These are phyloP conservation scores for Pteronotus mesoamericanus DNA, from an alignment of 2,797 vertebrate species.

Conservation along the genomic window DNA sequence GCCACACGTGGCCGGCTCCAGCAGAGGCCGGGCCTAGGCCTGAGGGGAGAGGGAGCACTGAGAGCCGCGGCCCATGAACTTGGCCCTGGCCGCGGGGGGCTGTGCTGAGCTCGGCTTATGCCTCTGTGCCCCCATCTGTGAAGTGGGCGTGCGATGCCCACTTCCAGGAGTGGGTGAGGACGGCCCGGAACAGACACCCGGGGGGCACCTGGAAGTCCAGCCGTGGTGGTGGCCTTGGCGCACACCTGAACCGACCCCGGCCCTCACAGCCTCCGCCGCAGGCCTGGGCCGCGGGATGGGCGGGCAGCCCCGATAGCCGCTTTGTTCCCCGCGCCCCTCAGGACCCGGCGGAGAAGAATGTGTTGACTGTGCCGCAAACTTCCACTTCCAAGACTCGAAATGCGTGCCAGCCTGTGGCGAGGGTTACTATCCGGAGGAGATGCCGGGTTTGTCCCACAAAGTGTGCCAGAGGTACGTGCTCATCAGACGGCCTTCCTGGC, in stretches of 20 bases:
- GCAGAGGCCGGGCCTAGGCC: background rate
- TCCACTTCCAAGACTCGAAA: constrained; percentile 86
- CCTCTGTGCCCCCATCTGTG: background rate
- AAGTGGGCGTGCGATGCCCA: background rate
- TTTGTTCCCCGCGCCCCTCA: constrained; percentile 64
- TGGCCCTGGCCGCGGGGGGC: rapidly evolving
- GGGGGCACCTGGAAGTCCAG: background rate
- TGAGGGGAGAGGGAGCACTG: background rate
- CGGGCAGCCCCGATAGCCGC: background rate
- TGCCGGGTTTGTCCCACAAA: constrained; percentile 83
- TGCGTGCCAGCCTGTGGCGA: constrained; percentile 86
- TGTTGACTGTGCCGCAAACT: constrained; percentile 83
- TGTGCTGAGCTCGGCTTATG: background rate
- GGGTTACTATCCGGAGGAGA: constrained; percentile 86
- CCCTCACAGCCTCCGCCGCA: rapidly evolving
- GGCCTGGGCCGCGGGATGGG: rapidly evolving
- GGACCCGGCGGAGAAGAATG: constrained; percentile 87
- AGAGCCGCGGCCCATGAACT: rapidly evolving
- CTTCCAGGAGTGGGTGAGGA: background rate
- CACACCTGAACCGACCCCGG: background rate
- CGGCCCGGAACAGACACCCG: background rate
- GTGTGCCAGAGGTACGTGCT: constrained; percentile 88
- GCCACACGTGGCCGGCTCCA: background rate
- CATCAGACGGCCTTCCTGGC: background rate
- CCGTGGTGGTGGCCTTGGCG: too few species aligned